Conservation (phyloP, 2,888 invertebrate species). For the Hirtodrosophila histrioides region DNA sequence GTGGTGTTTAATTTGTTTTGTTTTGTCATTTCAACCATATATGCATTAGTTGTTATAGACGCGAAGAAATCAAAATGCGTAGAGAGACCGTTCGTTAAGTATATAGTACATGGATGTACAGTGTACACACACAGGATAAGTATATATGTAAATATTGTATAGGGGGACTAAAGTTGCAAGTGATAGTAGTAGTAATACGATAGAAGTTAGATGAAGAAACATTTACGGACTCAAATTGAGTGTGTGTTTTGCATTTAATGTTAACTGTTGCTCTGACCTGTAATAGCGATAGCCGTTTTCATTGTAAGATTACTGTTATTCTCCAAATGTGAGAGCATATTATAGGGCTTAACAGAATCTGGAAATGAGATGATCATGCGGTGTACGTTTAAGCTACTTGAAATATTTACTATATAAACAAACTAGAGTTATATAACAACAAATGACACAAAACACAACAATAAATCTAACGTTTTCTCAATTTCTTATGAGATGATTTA, state of each 20-base stretch:
- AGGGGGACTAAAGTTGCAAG: constrained; percentile 38
- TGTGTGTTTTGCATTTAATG: constrained; percentile 29
- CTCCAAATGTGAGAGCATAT: constrained; percentile 84
- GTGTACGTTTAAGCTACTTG: constrained; percentile 51
- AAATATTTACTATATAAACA: constrained; percentile 30
- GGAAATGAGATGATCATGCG: constrained; percentile 81
- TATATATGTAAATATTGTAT: constrained; percentile 5
- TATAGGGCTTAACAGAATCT: constrained; percentile 84
- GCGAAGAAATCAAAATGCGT: constrained; percentile 17
- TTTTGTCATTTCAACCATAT: constrained; percentile 7
- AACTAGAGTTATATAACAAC: constrained; percentile 32
- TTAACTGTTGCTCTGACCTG: constrained; percentile 79
- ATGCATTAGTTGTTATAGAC: too few species aligned
- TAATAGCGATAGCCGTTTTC: constrained; percentile 84
- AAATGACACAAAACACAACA: constrained; percentile 23
- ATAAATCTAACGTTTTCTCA: constrained; percentile 1
- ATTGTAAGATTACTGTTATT: constrained; percentile 83
- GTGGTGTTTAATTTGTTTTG: constrained; percentile 13
- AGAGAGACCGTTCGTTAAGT: constrained; percentile 7
- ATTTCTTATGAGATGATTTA: background rate
- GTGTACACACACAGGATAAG: constrained; percentile 10
- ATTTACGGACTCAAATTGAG: constrained; percentile 48
- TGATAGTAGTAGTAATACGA: constrained; percentile 43
- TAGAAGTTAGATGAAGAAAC: constrained; percentile 54
- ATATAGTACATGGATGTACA: constrained; percentile 12